Percentiles rank a stretch among this genome's conserved stretches.
Evolutionary conservation across 2,797 vertebrate species (phyloP).

Genomic region (Liparis tanakae): DNA sequence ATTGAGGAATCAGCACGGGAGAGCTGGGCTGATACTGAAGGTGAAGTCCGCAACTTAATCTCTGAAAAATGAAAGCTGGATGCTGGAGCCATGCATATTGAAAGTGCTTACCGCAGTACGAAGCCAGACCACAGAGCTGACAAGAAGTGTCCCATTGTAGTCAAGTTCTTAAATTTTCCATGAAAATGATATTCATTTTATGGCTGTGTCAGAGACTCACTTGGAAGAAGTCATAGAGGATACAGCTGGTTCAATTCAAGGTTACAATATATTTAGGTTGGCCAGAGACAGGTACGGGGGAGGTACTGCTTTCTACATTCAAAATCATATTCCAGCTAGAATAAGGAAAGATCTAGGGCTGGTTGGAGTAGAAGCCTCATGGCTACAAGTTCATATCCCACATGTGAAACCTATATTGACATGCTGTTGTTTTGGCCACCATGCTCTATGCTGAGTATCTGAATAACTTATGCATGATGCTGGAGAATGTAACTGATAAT

Average conservation of each 20-base stretch:
- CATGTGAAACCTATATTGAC: not conserved
- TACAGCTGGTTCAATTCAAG: too few relatives aligned
- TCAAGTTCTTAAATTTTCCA: not conserved
- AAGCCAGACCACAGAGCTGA: not conserved
- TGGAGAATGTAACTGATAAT: not conserved
- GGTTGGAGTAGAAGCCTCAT: not conserved
- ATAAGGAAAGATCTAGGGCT: not conserved
- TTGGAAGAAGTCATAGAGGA: too few relatives aligned
- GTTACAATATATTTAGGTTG: too few relatives aligned
- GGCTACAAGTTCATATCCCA: not conserved
- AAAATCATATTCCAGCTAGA: not conserved
- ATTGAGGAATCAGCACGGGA: not conserved
- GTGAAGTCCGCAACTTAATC: not conserved
- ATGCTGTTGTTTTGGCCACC: not conserved
- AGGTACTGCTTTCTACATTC: too few relatives aligned
- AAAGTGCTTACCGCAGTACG: not conserved
- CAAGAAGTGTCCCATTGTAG: not conserved
- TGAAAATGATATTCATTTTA: too few relatives aligned
- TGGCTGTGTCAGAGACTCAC: too few relatives aligned
- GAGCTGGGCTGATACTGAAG: not conserved
- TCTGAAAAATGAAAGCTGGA: not conserved
- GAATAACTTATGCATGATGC: not conserved
- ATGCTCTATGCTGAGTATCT: not conserved
- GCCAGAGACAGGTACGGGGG: too few relatives aligned
- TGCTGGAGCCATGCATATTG: too few relatives aligned